phyloP scores from a whole-genome alignment of 1,140 invertebrate species.

The Temnothorax curvispinosus region DNA sequence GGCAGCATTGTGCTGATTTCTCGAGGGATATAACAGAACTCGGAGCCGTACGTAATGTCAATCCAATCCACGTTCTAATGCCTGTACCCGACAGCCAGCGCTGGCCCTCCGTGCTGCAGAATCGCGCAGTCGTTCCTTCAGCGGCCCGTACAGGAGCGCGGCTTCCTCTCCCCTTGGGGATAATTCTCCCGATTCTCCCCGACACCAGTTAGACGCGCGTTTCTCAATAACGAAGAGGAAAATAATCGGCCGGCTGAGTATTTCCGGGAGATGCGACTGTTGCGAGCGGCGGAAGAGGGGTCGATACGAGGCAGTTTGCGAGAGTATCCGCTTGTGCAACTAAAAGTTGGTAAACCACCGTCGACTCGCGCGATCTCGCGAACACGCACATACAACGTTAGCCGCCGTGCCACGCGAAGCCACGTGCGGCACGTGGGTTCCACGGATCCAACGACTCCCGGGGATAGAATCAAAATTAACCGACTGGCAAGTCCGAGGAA shows the following conservation, averaged over 20 bases:
- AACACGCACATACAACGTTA: background rate
- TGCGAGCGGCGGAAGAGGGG: too few relatives aligned
- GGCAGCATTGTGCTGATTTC: conserved; percentile 65
- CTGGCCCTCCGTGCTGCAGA: conserved; percentile 16
- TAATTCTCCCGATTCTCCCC: background rate
- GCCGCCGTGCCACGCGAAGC: background rate
- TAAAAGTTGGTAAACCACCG: conserved; percentile 22
- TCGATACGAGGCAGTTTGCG: background rate
- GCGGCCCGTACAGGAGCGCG: conserved; percentile 5
- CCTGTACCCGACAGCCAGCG: conserved; percentile 43
- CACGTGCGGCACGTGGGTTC: background rate
- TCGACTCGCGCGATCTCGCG: background rate
- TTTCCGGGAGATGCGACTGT: background rate
- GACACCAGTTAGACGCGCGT: background rate
- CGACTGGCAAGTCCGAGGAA: conserved; percentile 36
- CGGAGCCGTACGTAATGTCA: conserved; percentile 65
- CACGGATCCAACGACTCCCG: conserved; percentile 24
- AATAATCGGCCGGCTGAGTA: background rate
- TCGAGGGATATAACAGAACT: conserved; percentile 66
- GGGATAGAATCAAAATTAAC: conserved; percentile 51
- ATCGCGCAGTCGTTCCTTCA: conserved; percentile 40
- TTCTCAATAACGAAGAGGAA: conserved; percentile 15
- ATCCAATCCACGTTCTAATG: conserved; percentile 65
- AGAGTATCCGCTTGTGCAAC: background rate
- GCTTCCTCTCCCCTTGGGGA: background rate